Base-by-base conservation (phyloP, 2,888 invertebrate species). In the Drosophila anomalata region DNA sequence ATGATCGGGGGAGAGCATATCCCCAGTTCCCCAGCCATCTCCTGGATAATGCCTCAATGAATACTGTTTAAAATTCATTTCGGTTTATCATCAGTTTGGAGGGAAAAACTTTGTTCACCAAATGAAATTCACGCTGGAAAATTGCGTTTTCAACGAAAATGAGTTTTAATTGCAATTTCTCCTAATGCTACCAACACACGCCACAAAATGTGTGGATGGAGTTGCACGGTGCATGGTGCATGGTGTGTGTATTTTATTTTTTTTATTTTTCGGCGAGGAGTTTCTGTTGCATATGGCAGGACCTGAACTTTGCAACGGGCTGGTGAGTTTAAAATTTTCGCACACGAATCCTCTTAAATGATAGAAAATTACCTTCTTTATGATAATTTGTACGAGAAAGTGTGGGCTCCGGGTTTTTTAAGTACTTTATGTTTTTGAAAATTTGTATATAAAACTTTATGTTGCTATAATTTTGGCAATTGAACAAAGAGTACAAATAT, bases 161-260 rank as follows among this genome's bases (percentile, higher is more conserved):
- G 87, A 86, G 89, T 89, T 87, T 87, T 87, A 89, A 87, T 87
- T 89, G 87, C 87, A 77, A 86, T 74, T 79, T 86, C 77, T 82
- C 73, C 86, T 87, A 89, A 89, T 84, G 88, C 84, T 62, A 70
- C 48, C 78, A 63, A 66, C 85, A 57, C 87, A 77, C 81, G 73
- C 78, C 76, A 66, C 14, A 29, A 42, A 29, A 36, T 8, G 12
- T 20, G 60, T 36, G 12, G 17, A 17, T 3, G 50, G 42, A 29
- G 57, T 71, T 65, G 67, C 63, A 57, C 6, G 33, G 33, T 33
- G 33, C n/a, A n/a, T 3, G 33, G 33, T 33, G 33, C n/a, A n/a
- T 3, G 29, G 29, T 29, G 29, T 29, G 29, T 29, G 29, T 3
- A 9, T 29, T 29, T 29, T 26, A 26, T 7, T 26, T 26, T 26